A percentile compares a stretch with the other conserved stretches of the same genome.
Evolutionary conservation across 2,113 vertebrate genomes (phyloP).

Genomic region (Perognathus longimembris): DNA sequence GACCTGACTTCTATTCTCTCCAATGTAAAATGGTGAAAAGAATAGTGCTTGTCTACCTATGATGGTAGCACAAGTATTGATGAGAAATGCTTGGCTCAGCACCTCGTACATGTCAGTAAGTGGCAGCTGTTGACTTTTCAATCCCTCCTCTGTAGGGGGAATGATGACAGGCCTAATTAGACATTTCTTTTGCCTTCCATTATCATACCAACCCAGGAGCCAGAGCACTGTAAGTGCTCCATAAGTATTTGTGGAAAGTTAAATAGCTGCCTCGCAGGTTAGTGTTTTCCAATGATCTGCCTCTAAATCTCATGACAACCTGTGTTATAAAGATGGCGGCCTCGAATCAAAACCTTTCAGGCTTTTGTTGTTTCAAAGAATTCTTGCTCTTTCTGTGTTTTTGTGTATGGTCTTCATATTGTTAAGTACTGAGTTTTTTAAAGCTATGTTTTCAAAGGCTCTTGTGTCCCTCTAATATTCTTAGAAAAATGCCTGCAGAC

Average conservation of each 20-base stretch:
- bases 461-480: constrained; percentile 32
- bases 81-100: background rate
- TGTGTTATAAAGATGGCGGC: background rate
- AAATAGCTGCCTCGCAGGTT: background rate
- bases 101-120: background rate
- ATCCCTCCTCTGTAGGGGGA: background rate
- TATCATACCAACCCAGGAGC: background rate
- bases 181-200: background rate
- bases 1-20: background rate
- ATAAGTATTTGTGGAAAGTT: background rate
- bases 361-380: constrained; percentile 35
- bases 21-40: background rate
- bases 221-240: background rate
- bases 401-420: background rate
- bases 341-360: background rate
- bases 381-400: background rate
- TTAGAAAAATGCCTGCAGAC: constrained; percentile 45
- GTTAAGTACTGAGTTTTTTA: constrained; percentile 14
- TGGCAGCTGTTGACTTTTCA: background rate
- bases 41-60: background rate
- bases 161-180: constrained; percentile 2
- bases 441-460: constrained; percentile 32
- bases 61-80: background rate
- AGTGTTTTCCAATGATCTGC: background rate
- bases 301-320: background rate